phyloP scores from a whole-genome alignment of 2,797 vertebrate genomes.

The Enteromius fasciolatus region DNA sequence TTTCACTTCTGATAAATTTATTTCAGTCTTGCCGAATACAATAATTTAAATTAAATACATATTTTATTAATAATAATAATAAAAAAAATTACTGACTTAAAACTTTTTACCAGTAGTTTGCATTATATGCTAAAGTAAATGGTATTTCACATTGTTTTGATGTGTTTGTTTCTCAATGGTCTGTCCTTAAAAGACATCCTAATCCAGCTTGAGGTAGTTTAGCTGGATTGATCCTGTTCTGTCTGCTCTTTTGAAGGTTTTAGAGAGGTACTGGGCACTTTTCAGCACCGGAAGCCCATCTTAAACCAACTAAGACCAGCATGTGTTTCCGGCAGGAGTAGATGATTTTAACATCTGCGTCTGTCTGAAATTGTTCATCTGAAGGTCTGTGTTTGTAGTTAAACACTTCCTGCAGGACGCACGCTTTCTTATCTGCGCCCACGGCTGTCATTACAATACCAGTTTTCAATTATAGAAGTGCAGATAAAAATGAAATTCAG shows the following conservation, averaged over 20 bases:
- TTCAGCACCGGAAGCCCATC: not conserved
- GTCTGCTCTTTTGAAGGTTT: not conserved
- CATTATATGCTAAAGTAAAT: not conserved
- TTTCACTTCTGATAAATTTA: not conserved
- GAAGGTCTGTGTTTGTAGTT: conserved; percentile 7
- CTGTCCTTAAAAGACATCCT: not conserved
- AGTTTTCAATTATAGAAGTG: conserved; percentile 29
- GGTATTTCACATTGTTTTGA: not conserved
- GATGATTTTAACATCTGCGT: not conserved
- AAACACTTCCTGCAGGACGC: not conserved
- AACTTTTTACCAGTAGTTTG: not conserved
- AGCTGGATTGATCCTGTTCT: not conserved
- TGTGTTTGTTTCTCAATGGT: not conserved
- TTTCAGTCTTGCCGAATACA: not conserved
- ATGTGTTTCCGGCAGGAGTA: not conserved
- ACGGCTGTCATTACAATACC: not conserved
- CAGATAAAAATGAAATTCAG: conserved; percentile 12
- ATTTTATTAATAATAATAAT: too few relatives aligned
- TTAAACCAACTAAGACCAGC: not conserved
- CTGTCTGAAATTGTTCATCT: not conserved
- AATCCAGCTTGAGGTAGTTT: not conserved
- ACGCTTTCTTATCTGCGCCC: not conserved
- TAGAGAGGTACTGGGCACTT: not conserved
- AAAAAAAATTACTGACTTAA: too few relatives aligned
- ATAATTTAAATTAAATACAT: not conserved